Base-by-base conservation (phyloP, 2,113 vertebrate genomes). In the Todiramphus chloris region DNA sequence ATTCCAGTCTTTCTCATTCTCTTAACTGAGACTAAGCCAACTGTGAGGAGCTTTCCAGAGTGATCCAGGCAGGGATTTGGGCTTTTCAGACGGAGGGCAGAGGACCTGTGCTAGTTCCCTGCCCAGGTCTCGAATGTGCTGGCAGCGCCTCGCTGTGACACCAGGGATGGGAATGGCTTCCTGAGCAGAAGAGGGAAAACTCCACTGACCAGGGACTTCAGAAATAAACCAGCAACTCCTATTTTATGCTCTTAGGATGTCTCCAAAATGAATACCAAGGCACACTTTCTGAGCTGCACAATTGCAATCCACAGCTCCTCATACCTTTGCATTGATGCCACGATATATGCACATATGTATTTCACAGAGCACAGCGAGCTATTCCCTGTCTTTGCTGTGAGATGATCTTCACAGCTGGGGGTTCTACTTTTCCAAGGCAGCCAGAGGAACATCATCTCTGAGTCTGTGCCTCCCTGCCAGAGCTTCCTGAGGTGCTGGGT, bases 61-160 rank as follows among this genome's bases (percentile, higher is more conserved):
- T 27, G 58, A 39, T 63, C 33, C 53, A 50, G 59, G 43, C n/a
- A 6, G 43, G 15, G 53, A 27, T 35, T 59, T 76, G 53, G 53
- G 12, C 63, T 89, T 83, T 25, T 23, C 68, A 68, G 81, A 50
- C 11, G 13, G 13, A 51, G 87, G 66, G 51, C 24, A 19, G 1
- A 19, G 56, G 64, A 13, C 25, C 35, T 58, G 50, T 44, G 43
- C 33, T 10, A 6, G 18, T 50, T 55, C 55, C 46, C 28, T 77
- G 35, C 23, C 53, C 39, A 21, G 53, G 13, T 16, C 0, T 68
- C 4, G 1, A 19, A 48, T 19, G 44, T 41, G 31, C 25, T 60
- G 48, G 6, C 35, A 17, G 35, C 56, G 43, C 63, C 33, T 83
- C 0, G 0, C 48, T 74, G 55, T 25, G 89, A 27, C 11, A 2